A percentile compares a stretch with the other conserved stretches of the same genome.
Conservation (phyloP, 2,888 invertebrate genomes). For the Mystacides longicornis region DNA sequence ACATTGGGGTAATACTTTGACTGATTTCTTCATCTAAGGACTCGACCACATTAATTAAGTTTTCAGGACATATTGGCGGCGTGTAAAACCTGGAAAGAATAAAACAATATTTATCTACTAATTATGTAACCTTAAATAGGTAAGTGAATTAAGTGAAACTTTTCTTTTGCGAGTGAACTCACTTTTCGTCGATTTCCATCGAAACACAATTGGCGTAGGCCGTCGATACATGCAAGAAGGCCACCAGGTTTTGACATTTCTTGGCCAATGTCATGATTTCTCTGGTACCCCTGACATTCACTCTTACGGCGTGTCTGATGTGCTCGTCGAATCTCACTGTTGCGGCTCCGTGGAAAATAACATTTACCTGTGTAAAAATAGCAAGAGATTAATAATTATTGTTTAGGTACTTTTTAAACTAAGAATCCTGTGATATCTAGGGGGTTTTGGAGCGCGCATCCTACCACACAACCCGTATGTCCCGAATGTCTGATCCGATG, state of each 20-base stretch:
- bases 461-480: no score
- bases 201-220: conserved; percentile 79
- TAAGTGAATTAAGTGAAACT: no score
- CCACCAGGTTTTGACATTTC: conserved; percentile 37
- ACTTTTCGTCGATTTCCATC: conserved; percentile 62
- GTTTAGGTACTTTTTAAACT: no score
- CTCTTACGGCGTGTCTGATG: conserved; percentile 39
- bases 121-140: background rate
- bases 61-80: conserved; percentile 41
- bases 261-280: conserved; percentile 41
- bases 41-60: conserved; percentile 59
- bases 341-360: conserved; percentile 49
- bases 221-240: conserved; percentile 81
- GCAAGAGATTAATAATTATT: no score
- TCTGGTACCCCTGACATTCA: conserved; percentile 44
- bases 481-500: no score
- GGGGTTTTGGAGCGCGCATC: no score
- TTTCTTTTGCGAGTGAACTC: no score
- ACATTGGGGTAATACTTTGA: conserved; percentile 62
- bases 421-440: no score
- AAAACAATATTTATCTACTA: background rate
- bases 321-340: conserved; percentile 49
- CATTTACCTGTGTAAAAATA: conserved; percentile 40
- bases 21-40: conserved; percentile 61
- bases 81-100: conserved; percentile 38